Percentiles rank a stretch among this genome's conserved stretches.
These are phyloP conservation scores for Scaptomyza graminum DNA, from an alignment of 1,140 invertebrate species.

Conservation along the genomic window DNA sequence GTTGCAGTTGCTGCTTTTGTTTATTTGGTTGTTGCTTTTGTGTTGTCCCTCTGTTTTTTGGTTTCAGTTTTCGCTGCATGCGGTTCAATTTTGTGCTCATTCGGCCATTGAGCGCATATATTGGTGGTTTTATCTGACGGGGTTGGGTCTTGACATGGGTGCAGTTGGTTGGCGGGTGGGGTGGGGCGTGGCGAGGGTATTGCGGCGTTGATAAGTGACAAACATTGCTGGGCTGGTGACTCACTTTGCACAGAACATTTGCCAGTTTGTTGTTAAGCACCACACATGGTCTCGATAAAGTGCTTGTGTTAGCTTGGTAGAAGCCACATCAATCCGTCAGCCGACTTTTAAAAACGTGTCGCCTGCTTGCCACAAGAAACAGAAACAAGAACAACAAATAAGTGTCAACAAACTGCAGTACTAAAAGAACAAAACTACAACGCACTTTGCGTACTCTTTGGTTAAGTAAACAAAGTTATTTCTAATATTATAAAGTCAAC, in stretches of 20 bases:
- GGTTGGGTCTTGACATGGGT: background rate
- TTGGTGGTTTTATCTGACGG: background rate
- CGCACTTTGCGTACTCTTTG: conserved; percentile 11
- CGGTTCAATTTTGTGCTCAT: conserved; percentile 65
- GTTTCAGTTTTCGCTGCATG: conserved; percentile 37
- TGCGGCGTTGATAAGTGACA: conserved; percentile 27
- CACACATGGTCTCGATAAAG: conserved; percentile 14
- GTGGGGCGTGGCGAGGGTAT: background rate
- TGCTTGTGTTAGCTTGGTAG: conserved; percentile 20
- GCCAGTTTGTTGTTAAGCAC: conserved; percentile 26
- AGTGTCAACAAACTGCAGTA: background rate
- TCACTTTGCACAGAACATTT: conserved; percentile 43
- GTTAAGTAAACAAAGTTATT: too few species aligned
- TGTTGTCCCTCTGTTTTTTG: conserved; percentile 7
- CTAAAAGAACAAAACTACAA: background rate
- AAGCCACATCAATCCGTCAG: conserved; percentile 69
- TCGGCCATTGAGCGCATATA: conserved; percentile 44
- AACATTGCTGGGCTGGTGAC: conserved; percentile 38
- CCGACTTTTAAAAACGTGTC: conserved; percentile 52
- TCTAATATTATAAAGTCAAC: background rate
- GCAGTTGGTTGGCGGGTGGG: conserved; percentile 4
- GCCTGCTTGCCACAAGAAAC: conserved; percentile 26
- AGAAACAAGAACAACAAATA: conserved; percentile 3
- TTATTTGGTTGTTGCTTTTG: background rate
- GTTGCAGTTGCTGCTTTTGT: background rate